Evolutionary conservation across 1,140 invertebrate species (phyloP).

Genomic region (Anthonomus grandis): DNA sequence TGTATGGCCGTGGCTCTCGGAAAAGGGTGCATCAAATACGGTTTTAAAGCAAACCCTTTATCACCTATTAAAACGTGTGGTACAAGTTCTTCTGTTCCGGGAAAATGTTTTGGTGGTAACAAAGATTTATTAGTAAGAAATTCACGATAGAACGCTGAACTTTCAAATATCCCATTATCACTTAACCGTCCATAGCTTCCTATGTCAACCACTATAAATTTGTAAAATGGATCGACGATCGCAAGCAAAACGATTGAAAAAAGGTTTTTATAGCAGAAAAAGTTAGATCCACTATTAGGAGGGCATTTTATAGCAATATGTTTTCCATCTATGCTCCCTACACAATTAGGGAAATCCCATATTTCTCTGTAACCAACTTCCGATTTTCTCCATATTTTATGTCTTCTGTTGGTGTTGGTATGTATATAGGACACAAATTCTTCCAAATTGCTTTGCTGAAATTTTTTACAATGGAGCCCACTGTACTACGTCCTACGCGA

Average conservation of each 20-base stretch:
- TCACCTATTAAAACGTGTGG: no score
- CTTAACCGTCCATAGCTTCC: slow-evolving; percentile 8
- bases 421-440: not conserved
- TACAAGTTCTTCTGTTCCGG: no score
- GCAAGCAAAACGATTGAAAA: slow-evolving; percentile 12
- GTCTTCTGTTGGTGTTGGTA: not conserved
- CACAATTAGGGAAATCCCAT: no score
- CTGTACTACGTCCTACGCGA: not conserved
- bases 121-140: no score
- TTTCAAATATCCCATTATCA: slow-evolving; percentile 9
- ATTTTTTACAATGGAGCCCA: not conserved
- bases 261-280: slow-evolving; percentile 3
- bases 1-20: no score
- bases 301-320: no score
- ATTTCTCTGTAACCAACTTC: not conserved
- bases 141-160: not conserved
- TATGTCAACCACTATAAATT: slow-evolving; percentile 11
- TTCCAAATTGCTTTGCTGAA: slow-evolving; percentile 6
- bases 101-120: no score
- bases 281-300: not conserved
- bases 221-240: slow-evolving; percentile 14
- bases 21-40: no score
- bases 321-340: no score
- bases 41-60: no score
- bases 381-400: not conserved